Conservation (phyloP, 2,113 vertebrate genomes). For the Callipepla squamata region DNA sequence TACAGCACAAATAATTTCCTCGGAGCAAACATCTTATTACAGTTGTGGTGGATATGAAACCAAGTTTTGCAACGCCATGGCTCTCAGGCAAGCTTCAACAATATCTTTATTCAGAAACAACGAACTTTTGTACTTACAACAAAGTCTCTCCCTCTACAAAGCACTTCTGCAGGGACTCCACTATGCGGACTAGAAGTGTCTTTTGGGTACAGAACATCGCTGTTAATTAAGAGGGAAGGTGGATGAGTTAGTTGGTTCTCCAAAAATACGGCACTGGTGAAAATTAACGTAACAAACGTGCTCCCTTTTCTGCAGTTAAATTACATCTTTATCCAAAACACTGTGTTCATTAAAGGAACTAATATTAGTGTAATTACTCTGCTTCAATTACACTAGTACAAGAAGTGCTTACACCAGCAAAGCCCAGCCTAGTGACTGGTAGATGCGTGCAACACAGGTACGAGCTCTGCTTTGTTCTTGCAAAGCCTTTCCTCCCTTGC, state of each 20-base stretch:
- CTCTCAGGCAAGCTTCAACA: not conserved
- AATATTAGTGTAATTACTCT: slow-evolving; percentile 20
- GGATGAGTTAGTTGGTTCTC: not conserved
- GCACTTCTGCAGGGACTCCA: slow-evolving; percentile 93
- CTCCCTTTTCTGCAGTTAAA: slow-evolving; percentile 36
- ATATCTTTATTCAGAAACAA: not conserved
- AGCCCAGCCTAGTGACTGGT: slow-evolving; percentile 9
- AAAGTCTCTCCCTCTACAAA: slow-evolving; percentile 95
- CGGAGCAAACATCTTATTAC: not conserved
- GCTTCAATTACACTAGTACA: slow-evolving; percentile 25
- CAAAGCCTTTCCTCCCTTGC: not conserved
- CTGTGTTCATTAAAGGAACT: slow-evolving; percentile 41
- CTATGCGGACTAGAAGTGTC: slow-evolving; percentile 95
- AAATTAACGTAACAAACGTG: slow-evolving; percentile 13
- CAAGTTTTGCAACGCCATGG: not conserved
- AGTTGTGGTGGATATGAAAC: not conserved
- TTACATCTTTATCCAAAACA: slow-evolving; percentile 40
- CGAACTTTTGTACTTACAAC: slow-evolving; percentile 84
- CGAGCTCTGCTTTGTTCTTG: slow-evolving; percentile 48
- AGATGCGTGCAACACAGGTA: slow-evolving; percentile 7
- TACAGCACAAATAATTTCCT: not conserved
- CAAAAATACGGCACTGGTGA: not conserved
- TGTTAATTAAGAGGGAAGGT: slow-evolving; percentile 67
- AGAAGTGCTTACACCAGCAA: slow-evolving; percentile 50
- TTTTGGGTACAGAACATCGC: slow-evolving; percentile 96